Conservation (phyloP, 30 jellyfish, hydroid and myxozoan genomes). For the Pseudorhiza aurosa region DNA sequence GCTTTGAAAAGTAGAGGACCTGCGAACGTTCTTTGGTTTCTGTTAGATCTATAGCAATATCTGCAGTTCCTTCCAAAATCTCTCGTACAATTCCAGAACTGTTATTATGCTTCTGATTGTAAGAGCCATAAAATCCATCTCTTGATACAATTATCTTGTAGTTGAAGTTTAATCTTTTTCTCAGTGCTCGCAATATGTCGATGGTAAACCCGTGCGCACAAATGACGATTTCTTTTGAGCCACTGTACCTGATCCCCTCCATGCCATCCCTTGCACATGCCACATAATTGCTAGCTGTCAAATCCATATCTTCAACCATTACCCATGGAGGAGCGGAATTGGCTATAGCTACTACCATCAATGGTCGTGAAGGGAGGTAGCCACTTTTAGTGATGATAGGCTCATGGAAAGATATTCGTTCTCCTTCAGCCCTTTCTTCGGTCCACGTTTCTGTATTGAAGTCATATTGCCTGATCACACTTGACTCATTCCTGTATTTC, state of each 20-base stretch:
- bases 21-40: neutral
- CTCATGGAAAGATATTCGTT: neutral
- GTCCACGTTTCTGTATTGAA: neutral
- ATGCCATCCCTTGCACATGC: neutral
- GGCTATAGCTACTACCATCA: neutral
- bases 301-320: neutral
- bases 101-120: neutral
- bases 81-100: constrained; percentile 8
- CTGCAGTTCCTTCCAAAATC: neutral
- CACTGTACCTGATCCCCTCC: constrained; percentile 1
- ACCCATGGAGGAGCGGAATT: neutral
- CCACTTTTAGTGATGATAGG: neutral
- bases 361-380: neutral
- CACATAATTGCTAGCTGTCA: neutral
- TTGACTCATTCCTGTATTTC: neutral
- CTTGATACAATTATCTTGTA: neutral
- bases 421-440: neutral
- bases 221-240: neutral
- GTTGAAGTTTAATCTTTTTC: neutral
- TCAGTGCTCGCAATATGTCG: constrained; percentile 5
- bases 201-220: constrained; percentile 33
- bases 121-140: constrained; percentile 26
- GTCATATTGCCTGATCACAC: neutral
- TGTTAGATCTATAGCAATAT: neutral
- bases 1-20: neutral